Evolutionary conservation across 2,797 vertebrate species (phyloP), one percentile per base, ranked within the genome.

Genomic region (Cephalopachus bancanus): DNA sequence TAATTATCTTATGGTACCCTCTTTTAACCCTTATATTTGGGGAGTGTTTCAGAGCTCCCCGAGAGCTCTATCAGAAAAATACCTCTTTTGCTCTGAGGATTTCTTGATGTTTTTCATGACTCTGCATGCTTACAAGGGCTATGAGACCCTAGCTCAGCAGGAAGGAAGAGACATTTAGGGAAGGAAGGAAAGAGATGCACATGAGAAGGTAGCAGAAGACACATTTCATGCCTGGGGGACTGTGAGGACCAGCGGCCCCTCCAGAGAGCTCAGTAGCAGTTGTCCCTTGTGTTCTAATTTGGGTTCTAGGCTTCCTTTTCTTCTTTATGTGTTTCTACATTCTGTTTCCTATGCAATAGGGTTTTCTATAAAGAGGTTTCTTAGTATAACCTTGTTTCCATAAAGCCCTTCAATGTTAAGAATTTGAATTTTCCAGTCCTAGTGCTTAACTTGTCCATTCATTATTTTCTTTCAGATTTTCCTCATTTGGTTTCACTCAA

Each of bases 211-310:
- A 51, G 30, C 33, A 24, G 8, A 74, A 0, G 8, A 22, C 0
- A 5, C 26, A 8, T 53, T 59, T 28, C 24, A 4, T 1, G 37
- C 16, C 33, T 12, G 0, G 83, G 57, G 37, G 53, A 12, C 28
- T 1, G 14, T 8, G 0, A 3, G 8, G 79, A 7, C 24, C 22
- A 17, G 4, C 0, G 1, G 5, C 3, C 5, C 26, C 62, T 10
- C 55, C 4, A 11, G 53, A 74, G 72, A 20, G n/a, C 60, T 57
- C 44, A 5, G 28, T 14, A n/a, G 67, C 80, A 69, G 8, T 51
- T 64, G 60, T 55, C 33, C 55, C 37, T 81, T 33, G 84, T 62
- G 64, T 33, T 74, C 91, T 59, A 17, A 74, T 86, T 81, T 59
- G 76, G 60, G 59, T 89, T 88, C 16, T 59, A 51, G 83, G 16